Base-by-base conservation (phyloP, 2,113 vertebrate species). In the Salminus brasiliensis region DNA sequence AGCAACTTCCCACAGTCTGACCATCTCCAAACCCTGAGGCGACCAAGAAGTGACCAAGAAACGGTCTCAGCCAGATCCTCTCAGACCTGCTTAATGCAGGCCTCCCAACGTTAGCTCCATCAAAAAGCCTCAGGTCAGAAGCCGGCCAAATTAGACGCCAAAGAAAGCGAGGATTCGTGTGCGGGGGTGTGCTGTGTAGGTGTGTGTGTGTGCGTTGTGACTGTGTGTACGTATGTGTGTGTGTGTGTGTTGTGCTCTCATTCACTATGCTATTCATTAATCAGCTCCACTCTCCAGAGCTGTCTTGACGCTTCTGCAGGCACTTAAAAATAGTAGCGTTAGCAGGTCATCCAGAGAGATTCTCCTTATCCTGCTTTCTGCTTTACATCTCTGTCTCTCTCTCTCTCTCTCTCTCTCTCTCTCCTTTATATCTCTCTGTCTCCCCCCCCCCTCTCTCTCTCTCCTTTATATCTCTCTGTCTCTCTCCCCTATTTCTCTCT, bases 381-480 rank as follows among this genome's bases (percentile, higher is more conserved):
- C n/a, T n/a, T n/a, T n/a, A n/a, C n/a, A n/a, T n/a, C n/a, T n/a
- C 4, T 72, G 16, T 73, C 71, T 36, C n/a, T 15, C 10, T 49
- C 52, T 60, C 55, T 67, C 73, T 59, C n/a, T 47, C 53, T 53
- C 66, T 60, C 55, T 63, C 32, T 49, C 29, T 53, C 25, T 53
- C 43, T n/a, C n/a, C n/a, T n/a, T n/a, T n/a, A n/a, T n/a, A n/a
- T 36, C 45, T 81, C 74, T 34, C 67, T 84, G n/a, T n/a, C n/a
- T n/a, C n/a, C n/a, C n/a, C n/a, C n/a, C n/a, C n/a, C n/a, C n/a
- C 80, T 82, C 80, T 81, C 76, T 59, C 62, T 66, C 73, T 87
- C 80, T 74, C 83, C 83, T n/a, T n/a, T n/a, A n/a, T n/a, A n/a
- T n/a, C 86, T 85, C 39, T 11, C 4, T 39, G 23, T 68, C 62